A percentile compares a stretch with the other conserved stretches of the same genome.
These are phyloP conservation scores for Acleris holmiana DNA, from an alignment of 2,888 invertebrate species.

Conservation along the genomic window DNA sequence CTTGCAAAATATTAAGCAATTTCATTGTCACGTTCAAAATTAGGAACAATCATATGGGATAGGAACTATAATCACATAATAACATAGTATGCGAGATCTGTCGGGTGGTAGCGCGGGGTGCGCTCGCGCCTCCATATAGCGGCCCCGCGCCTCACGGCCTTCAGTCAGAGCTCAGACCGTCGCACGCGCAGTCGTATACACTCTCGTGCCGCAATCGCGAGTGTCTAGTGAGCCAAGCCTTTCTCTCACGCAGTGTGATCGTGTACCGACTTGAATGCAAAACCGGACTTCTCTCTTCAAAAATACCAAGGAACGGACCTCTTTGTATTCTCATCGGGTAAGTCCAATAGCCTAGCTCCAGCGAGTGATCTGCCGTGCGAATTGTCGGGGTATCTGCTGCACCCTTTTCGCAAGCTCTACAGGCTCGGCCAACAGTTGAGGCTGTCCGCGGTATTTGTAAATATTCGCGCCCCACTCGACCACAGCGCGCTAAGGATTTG, in stretches of 20 bases:
- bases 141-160: constrained; percentile 81
- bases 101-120: constrained; percentile 59
- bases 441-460: constrained; percentile 71
- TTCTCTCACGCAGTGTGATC: constrained; percentile 82
- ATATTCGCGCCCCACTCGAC: constrained; percentile 60
- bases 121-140: constrained; percentile 67
- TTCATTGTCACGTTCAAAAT: too few relatives aligned
- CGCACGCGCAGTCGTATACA: constrained; percentile 71
- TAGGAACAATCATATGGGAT: not conserved
- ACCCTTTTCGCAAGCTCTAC: constrained; percentile 43
- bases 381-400: constrained; percentile 31
- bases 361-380: constrained; percentile 45
- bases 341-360: constrained; percentile 50
- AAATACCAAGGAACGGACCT: constrained; percentile 67
- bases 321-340: constrained; percentile 66
- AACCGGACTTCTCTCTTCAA: constrained; percentile 79
- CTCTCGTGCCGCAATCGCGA: constrained; percentile 74
- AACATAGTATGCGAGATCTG: constrained; percentile 37
- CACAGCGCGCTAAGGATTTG: constrained; percentile 42
- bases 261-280: constrained; percentile 81
- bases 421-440: constrained; percentile 52
- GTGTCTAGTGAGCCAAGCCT: constrained; percentile 75
- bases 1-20: too few relatives aligned
- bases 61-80: not conserved
- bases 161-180: constrained; percentile 75